These are phyloP conservation scores for Antennarius maculatus DNA, from an alignment of 2,797 vertebrate genomes.

Conservation along the genomic window DNA sequence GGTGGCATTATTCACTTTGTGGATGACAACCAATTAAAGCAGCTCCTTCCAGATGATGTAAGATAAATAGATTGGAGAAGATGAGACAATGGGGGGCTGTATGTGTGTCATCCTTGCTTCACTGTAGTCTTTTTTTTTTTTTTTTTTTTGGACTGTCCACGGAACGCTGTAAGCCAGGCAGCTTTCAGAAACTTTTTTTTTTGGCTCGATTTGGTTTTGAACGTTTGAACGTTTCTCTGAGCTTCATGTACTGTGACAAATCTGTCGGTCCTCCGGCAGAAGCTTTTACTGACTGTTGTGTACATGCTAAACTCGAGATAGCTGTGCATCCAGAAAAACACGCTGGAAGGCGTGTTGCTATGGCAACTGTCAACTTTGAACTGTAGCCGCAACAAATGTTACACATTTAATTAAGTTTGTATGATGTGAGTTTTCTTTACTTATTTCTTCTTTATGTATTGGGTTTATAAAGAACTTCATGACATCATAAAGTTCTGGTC, in stretches of 20 bases:
- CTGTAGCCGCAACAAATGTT: neutral
- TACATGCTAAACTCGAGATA: neutral
- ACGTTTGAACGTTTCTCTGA: neutral
- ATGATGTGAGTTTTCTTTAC: neutral
- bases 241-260: neutral
- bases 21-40: conserved; percentile 28
- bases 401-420: neutral
- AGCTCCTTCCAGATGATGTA: neutral
- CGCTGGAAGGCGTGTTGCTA: neutral
- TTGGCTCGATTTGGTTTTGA: neutral
- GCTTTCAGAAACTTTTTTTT: neutral
- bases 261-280: neutral
- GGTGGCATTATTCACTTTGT: conserved; percentile 9
- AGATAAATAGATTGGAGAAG: neutral
- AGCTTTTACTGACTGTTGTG: neutral
- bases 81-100: conserved; percentile 1
- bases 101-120: neutral
- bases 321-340: neutral
- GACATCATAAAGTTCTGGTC: neutral
- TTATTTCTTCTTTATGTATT: no score
- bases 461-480: neutral
- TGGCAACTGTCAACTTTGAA: no score
- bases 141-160: neutral
- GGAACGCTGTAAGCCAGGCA: neutral
- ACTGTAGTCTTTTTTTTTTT: neutral